Evolutionary conservation across 1,140 invertebrate genomes (phyloP).

Genomic region (Pseudomyrmex concolor): DNA sequence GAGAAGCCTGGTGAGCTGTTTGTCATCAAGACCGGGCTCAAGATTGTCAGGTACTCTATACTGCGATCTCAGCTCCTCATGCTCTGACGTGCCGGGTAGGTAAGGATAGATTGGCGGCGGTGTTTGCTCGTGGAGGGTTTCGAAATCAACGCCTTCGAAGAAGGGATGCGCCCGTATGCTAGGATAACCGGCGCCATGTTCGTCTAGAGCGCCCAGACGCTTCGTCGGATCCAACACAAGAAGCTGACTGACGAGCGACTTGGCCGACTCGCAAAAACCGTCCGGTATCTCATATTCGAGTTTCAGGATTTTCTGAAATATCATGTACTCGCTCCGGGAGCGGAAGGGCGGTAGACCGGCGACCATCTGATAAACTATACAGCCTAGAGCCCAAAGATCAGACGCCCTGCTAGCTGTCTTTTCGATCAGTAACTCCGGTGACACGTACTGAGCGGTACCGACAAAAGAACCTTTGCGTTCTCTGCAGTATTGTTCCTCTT

Average conservation of each 20-base stretch:
- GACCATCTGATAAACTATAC: conserved; percentile 99
- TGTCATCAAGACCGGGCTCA: conserved; percentile 94
- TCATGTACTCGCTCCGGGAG: conserved; percentile 97
- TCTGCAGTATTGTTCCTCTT: conserved; percentile 76
- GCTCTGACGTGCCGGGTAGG: conserved; percentile 90
- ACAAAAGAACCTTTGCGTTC: conserved; percentile 95
- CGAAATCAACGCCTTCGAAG: conserved; percentile 94
- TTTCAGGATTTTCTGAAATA: conserved; percentile 97
- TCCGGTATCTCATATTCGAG: conserved; percentile 97
- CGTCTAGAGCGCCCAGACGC: conserved; percentile 93
- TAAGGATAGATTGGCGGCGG: conserved; percentile 95
- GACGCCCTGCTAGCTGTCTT: conserved; percentile 92
- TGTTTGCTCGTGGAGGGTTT: conserved; percentile 90
- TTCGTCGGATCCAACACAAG: conserved; percentile 92
- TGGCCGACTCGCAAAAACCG: conserved; percentile 93
- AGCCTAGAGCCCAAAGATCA: conserved; percentile 99
- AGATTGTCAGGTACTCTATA: conserved; percentile 91
- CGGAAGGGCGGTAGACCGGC: conserved; percentile 96
- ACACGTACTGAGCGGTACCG: conserved; percentile 99
- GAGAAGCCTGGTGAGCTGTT: conserved; percentile 91
- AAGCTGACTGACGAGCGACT: conserved; percentile 94
- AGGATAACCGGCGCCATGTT: conserved; percentile 89
- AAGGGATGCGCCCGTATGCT: conserved; percentile 94
- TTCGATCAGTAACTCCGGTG: conserved; percentile 96
- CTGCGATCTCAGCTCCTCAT: conserved; percentile 88